phyloP scores from a whole-genome alignment of 2,113 vertebrate genomes.

The Mixornis gularis region DNA sequence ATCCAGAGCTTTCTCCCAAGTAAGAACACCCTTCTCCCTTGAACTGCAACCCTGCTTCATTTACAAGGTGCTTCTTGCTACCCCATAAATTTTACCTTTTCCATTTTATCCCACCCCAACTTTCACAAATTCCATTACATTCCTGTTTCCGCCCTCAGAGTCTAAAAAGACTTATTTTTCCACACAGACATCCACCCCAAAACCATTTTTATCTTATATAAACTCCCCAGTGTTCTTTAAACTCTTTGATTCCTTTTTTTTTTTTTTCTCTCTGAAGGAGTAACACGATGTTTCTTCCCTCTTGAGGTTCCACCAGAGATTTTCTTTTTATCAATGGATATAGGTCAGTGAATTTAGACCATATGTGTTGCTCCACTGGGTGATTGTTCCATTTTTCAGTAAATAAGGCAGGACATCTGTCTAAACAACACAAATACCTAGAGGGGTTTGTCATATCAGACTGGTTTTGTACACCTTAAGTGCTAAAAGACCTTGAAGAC shows the following conservation, averaged over 20 bases:
- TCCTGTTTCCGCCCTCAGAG: neutral
- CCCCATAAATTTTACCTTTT: neutral
- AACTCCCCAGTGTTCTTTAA: neutral
- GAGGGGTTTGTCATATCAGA: neutral
- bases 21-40: neutral
- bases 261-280: neutral
- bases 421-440: slow-evolving; percentile 36
- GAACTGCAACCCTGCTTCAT: neutral
- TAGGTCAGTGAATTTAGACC: slow-evolving; percentile 40
- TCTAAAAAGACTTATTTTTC: neutral
- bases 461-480: slow-evolving; percentile 11
- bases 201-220: neutral
- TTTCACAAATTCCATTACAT: neutral
- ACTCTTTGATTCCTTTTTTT: neutral
- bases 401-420: slow-evolving; percentile 52
- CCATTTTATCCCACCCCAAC: neutral
- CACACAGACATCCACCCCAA: neutral
- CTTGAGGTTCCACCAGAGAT: neutral
- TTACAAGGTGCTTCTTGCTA: neutral
- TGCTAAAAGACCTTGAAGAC: slow-evolving; percentile 29
- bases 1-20: neutral
- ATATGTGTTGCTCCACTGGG: slow-evolving; percentile 18
- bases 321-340: slow-evolving; percentile 19
- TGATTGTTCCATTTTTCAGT: slow-evolving; percentile 40
- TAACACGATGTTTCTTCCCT: neutral